Evolutionary conservation across 30 jellyfish, hydroid and myxozoan genomes (phyloP).

Genomic region (Nemopilema nomurai): DNA sequence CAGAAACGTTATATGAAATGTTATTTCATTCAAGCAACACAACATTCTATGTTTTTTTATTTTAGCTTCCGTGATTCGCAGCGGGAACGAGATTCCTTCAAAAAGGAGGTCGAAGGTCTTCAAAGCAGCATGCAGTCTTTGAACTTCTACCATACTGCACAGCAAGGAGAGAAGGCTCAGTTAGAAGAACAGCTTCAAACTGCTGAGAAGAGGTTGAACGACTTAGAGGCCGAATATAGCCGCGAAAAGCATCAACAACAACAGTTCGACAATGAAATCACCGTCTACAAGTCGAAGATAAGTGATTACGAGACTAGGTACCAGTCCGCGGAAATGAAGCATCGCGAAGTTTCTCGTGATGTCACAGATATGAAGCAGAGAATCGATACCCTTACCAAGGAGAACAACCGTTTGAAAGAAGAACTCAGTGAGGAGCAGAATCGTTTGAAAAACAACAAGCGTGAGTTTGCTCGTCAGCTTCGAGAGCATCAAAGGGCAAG

Average conservation of each 20-base stretch:
- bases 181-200: constrained; percentile 76
- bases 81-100: constrained; percentile 62
- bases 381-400: constrained; percentile 72
- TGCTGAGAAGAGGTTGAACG: constrained; percentile 58
- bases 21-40: too few species aligned
- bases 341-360: constrained; percentile 66
- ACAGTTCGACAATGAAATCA: constrained; percentile 67
- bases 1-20: too few species aligned
- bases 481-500: constrained; percentile 86
- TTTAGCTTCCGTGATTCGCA: constrained; percentile 49
- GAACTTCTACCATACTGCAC: constrained; percentile 54
- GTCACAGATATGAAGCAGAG: constrained; percentile 74
- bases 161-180: constrained; percentile 77
- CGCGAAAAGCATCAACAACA: constrained; percentile 64
- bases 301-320: constrained; percentile 65
- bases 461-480: constrained; percentile 85
- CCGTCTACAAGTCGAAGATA: constrained; percentile 63
- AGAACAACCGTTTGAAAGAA: constrained; percentile 67
- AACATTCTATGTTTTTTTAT: too few species aligned
- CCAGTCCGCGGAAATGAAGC: constrained; percentile 63
- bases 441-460: constrained; percentile 72
- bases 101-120: constrained; percentile 78
- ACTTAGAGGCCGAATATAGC: constrained; percentile 60
- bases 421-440: constrained; percentile 83
- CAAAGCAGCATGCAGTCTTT: constrained; percentile 62